These are phyloP conservation scores for Macaca mulatta DNA, from an alignment of 2,113 vertebrate genomes.

Conservation along the genomic window DNA sequence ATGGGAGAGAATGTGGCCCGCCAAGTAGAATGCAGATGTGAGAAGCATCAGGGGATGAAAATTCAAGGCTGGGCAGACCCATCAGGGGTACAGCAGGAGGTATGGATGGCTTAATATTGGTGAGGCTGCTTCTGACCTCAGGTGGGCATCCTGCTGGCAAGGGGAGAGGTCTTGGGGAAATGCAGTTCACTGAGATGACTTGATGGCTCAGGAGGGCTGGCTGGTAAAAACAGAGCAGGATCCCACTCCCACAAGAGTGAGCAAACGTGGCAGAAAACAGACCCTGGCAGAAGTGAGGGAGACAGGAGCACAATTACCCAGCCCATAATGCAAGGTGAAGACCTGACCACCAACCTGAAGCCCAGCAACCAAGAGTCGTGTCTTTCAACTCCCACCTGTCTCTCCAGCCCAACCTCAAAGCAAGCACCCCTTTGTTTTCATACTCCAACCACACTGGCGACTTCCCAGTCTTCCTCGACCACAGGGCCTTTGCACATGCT, in stretches of 20 bases:
- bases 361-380: not conserved
- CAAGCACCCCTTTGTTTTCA: not conserved
- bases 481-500: not conserved
- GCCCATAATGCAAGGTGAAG: not conserved
- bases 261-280: not conserved
- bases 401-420: not conserved
- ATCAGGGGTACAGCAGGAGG: not conserved
- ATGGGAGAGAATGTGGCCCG: not conserved
- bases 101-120: not conserved
- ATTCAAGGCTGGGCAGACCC: not conserved
- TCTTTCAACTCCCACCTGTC: accelerated
- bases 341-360: no score
- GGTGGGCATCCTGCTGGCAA: not conserved
- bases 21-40: no score
- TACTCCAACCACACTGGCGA: not conserved
- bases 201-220: not conserved
- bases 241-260: not conserved
- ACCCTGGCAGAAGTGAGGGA: not conserved
- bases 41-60: not conserved
- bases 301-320: not conserved
- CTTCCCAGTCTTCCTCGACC: not conserved
- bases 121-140: not conserved
- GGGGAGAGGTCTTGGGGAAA: not conserved
- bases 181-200: not conserved
- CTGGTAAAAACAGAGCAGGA: not conserved